Base-by-base conservation (phyloP, 2,888 invertebrate genomes). In the Pandemis corylana region DNA sequence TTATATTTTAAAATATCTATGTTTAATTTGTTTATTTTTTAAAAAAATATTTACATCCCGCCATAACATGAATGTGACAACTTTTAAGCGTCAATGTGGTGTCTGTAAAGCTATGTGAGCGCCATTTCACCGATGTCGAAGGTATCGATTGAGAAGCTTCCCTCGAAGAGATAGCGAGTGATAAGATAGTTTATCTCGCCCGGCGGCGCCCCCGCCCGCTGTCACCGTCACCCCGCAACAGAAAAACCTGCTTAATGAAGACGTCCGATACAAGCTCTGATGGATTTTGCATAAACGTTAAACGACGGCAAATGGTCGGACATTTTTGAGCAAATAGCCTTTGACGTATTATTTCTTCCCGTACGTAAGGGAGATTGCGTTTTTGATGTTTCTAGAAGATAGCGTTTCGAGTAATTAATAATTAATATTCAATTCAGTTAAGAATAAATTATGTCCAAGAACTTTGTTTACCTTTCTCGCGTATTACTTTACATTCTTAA, bases 171-270 rank as follows among this genome's bases (percentile, higher is more conserved):
- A 90, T 91, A 91, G 80, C 82, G 80, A 71, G 80, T 85, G 92
- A 92, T 92, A 90, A 91, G 89, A 91, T 90, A 91, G 85, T 85
- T 86, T 91, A 92, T 91, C 90, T 87, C 82, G 78, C 77, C 83
- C 79, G 79, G 76, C 72, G 76, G 84, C 87, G 82, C 86, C 86
- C 86, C 84, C 81, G 79, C 78, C 80, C 78, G 78, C 80, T 81
- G 84, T 82, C 83, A 83, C 83, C 84, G 83, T 83, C 83, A 82
- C 80, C 80, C 81, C 76, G 81, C 78, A 78, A 80, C 78, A 84
- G 78, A 85, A 86, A 85, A 81, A 72, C 76, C 77, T 72, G 71
- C 73, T 78, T 83, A 82, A 83, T 83, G 81, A 82, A 80, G 77
- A 77, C 78, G 80, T 82, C 82, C 78, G 77, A 77, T 77, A 78